These are phyloP conservation scores for Pammene fasciana DNA, from an alignment of 2,888 invertebrate species.

Conservation along the genomic window DNA sequence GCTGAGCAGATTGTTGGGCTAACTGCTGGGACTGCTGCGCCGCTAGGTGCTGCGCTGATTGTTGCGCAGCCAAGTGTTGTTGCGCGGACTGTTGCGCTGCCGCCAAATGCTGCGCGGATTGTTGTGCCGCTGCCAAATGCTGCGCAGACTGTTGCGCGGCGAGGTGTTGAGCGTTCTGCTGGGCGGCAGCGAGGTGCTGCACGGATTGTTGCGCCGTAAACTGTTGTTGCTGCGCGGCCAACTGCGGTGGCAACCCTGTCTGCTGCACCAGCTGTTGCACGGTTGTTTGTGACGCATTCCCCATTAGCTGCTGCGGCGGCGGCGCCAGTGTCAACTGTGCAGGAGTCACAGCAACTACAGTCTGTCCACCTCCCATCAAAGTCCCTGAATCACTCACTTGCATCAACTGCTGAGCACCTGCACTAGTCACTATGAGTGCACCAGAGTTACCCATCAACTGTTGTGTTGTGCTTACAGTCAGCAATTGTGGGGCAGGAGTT, in stretches of 20 bases:
- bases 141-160: constrained; percentile 57
- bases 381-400: constrained; percentile 81
- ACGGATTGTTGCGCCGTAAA: constrained; percentile 56
- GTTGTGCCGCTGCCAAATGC: constrained; percentile 57
- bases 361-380: constrained; percentile 77
- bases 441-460: constrained; percentile 78
- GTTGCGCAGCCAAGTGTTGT: constrained; percentile 52
- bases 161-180: constrained; percentile 51
- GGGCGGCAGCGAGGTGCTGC: constrained; percentile 48
- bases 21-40: constrained; percentile 60
- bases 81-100: constrained; percentile 43
- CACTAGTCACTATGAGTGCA: constrained; percentile 77
- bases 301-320: constrained; percentile 72
- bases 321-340: constrained; percentile 75
- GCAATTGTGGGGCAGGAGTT: constrained; percentile 76
- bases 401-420: constrained; percentile 79
- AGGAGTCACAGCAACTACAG: constrained; percentile 76
- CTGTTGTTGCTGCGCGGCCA: constrained; percentile 57
- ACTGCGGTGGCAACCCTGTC: constrained; percentile 69
- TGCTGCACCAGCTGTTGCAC: constrained; percentile 77
- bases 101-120: constrained; percentile 62
- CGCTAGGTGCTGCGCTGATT: constrained; percentile 70
- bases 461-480: constrained; percentile 78
- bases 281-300: constrained; percentile 70
- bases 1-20: constrained; percentile 61